phyloP scores from a whole-genome alignment of 2,888 invertebrate species.

The Acronicta psi region DNA sequence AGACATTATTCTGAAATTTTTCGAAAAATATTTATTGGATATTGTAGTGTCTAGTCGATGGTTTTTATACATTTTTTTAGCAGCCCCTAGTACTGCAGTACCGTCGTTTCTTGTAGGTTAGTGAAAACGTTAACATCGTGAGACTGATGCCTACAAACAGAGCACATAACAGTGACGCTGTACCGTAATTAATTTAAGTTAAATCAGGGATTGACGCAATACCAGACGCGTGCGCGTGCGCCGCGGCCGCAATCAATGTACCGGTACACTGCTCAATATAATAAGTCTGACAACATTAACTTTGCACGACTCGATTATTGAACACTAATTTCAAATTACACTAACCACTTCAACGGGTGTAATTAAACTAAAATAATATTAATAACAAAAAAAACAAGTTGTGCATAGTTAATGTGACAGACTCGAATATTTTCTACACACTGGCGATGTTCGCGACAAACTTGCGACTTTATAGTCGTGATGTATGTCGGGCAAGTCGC shows the following conservation, averaged over 20 bases:
- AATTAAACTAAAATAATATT: conserved; percentile 14
- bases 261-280: conserved; percentile 37
- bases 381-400: conserved; percentile 28
- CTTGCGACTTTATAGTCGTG: conserved; percentile 16
- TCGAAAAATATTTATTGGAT: conserved; percentile 78
- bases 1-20: conserved; percentile 67
- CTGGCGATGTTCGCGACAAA: conserved; percentile 7
- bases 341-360: conserved; percentile 2
- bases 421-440: conserved; percentile 28
- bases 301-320: conserved; percentile 37
- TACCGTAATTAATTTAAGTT: conserved; percentile 75
- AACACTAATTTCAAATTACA: conserved; percentile 2
- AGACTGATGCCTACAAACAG: conserved; percentile 75
- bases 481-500: conserved; percentile 19
- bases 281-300: conserved; percentile 43
- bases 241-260: conserved; percentile 10
- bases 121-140: conserved; percentile 63
- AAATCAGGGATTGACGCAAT: conserved; percentile 80
- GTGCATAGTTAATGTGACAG: conserved; percentile 56
- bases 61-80: conserved; percentile 68
- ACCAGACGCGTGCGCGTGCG: conserved; percentile 66
- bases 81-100: conserved; percentile 58
- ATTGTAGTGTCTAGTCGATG: conserved; percentile 84
- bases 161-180: conserved; percentile 59
- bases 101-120: conserved; percentile 62